A percentile compares a stretch with the other conserved stretches of the same genome.
Evolutionary conservation across 2,113 vertebrate species (phyloP).

Genomic region (Pavo muticus): DNA sequence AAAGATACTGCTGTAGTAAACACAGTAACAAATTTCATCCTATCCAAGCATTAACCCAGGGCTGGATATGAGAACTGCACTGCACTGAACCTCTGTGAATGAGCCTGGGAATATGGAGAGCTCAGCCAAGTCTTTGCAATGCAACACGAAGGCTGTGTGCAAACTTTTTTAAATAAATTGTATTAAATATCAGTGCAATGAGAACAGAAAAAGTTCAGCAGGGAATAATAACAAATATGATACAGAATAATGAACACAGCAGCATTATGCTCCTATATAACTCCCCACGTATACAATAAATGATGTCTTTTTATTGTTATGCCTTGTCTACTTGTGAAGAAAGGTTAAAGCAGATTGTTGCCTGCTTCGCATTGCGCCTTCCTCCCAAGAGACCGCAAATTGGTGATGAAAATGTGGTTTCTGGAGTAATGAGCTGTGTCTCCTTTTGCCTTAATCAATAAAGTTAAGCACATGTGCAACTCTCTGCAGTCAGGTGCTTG

Average conservation of each 20-base stretch:
- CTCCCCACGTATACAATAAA: fast-evolving
- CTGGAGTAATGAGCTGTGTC: fast-evolving
- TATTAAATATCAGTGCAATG: background rate
- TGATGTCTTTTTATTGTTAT: background rate
- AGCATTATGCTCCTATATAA: background rate
- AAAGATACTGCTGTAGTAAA: background rate
- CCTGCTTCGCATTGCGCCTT: background rate
- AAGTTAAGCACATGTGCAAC: fast-evolving
- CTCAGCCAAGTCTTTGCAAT: background rate
- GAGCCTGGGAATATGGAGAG: fast-evolving
- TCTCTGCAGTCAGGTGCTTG: fast-evolving
- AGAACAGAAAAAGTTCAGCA: background rate
- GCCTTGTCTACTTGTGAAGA: background rate
- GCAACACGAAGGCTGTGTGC: background rate
- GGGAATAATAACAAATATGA: background rate
- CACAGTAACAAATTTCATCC: background rate
- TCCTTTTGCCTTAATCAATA: background rate
- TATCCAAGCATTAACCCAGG: background rate
- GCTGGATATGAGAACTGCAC: background rate
- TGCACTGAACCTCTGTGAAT: background rate
- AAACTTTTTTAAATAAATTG: background rate
- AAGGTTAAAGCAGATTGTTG: background rate
- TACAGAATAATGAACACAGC: background rate
- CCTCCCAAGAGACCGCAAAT: background rate
- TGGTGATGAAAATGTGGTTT: fast-evolving